phyloP scores from a whole-genome alignment of 2,888 invertebrate species.

The Muscina levida region DNA sequence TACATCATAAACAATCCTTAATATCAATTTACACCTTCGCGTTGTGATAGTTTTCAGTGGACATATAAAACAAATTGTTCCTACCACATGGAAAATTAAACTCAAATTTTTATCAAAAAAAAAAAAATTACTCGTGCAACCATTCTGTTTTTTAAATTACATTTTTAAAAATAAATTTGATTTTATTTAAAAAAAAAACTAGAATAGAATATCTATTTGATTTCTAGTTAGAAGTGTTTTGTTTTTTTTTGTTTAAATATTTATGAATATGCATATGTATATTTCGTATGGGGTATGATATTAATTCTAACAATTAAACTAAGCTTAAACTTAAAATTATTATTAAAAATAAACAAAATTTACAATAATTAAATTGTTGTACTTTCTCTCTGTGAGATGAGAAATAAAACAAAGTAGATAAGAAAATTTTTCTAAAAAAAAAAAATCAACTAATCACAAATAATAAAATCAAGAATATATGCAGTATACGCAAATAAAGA shows the following conservation, averaged over 20 bases:
- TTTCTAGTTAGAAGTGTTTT: not conserved
- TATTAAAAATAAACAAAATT: constrained; percentile 24
- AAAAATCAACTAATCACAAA: constrained; percentile 39
- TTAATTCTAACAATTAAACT: too few species aligned
- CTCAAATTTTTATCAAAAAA: too few species aligned
- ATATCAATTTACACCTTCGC: too few species aligned
- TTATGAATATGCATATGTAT: not conserved
- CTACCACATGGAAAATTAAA: too few species aligned
- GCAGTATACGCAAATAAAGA: not conserved
- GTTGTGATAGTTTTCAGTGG: too few species aligned
- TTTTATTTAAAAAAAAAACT: constrained; percentile 21
- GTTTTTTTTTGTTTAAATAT: not conserved
- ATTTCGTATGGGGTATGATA: too few species aligned
- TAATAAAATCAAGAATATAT: constrained; percentile 10
- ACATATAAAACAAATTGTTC: too few species aligned
- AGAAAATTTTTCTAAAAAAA: constrained; percentile 55
- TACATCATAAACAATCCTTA: too few species aligned
- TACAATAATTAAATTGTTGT: constrained; percentile 3
- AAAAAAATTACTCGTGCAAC: too few species aligned
- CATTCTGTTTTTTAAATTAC: not conserved
- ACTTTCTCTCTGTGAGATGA: not conserved
- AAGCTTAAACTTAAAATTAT: constrained; percentile 10
- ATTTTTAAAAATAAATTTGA: constrained; percentile 3
- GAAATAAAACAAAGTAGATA: constrained; percentile 29
- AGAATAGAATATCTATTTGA: not conserved